A percentile compares a stretch with the other conserved stretches of the same genome.
These are phyloP conservation scores for Sphaeridia pumilis DNA, from an alignment of 2,888 invertebrate genomes.

Conservation along the genomic window DNA sequence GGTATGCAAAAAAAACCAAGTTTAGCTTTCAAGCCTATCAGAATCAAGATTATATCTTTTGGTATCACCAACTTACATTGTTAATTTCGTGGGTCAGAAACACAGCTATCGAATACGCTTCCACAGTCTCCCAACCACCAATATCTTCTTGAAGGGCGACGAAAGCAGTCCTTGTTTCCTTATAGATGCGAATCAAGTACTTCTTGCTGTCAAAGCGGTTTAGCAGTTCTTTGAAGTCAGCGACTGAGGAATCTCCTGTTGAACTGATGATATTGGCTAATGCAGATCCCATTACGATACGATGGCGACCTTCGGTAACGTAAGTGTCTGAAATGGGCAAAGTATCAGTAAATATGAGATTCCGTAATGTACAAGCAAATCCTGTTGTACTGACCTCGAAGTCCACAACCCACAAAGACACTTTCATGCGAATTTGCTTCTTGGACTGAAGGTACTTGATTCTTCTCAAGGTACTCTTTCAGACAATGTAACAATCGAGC, in stretches of 20 bases:
- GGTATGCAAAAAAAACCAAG: neutral
- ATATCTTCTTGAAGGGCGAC: slow-evolving; percentile 48
- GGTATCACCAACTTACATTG: neutral
- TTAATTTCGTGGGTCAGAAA: slow-evolving; percentile 37
- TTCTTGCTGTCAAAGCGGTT: slow-evolving; percentile 44
- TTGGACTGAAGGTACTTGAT: slow-evolving; percentile 51
- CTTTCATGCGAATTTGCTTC: slow-evolving; percentile 61
- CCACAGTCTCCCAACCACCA: slow-evolving; percentile 47
- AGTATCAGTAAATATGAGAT: neutral
- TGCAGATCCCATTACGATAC: slow-evolving; percentile 49
- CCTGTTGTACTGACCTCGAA: slow-evolving; percentile 38
- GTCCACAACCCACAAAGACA: slow-evolving; percentile 49
- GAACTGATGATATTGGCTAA: no score
- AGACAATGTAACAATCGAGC: slow-evolving; percentile 60
- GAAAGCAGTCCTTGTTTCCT: slow-evolving; percentile 44
- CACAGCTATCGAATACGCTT: slow-evolving; percentile 58
- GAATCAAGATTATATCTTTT: neutral
- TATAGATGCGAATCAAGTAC: slow-evolving; percentile 48
- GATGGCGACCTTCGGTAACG: neutral
- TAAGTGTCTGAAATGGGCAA: neutral
- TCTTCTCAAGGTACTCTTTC: slow-evolving; percentile 52
- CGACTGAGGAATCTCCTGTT: no score
- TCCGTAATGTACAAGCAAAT: neutral
- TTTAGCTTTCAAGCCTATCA: no score
- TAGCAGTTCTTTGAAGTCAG: no score